Base-by-base conservation (phyloP, 2,797 vertebrate genomes). In the Schizopygopsis malacanthus region DNA sequence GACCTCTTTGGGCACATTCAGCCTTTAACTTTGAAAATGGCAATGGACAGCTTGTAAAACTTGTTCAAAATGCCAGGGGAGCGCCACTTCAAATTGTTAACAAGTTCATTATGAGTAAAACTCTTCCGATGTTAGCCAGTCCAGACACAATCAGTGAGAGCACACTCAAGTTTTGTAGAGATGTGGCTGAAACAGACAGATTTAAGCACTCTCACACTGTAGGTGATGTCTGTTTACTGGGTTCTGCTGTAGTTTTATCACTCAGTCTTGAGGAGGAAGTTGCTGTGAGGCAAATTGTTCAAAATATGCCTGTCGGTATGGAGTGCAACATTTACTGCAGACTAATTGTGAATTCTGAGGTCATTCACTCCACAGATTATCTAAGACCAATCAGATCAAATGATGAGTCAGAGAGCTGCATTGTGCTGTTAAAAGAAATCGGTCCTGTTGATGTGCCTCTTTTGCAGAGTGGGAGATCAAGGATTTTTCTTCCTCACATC, bases 61-160 rank as follows among this genome's bases (percentile, higher is more conserved):
- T 84, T 84, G 28, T 81, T 22, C 82, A 87, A 50, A 81, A 81
- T 75, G 85, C 54, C 11, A 86, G 71, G 37, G 50, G 67, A 61
- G 82, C 52, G 28, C 54, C 79, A 69, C 45, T 82, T n/a, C 72
- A 86, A 75, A 81, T 85, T 20, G 59, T 84, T 7, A 77, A 69
- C 10, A 84, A 78, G 75, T 78, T 78, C 37, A 78, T 78, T 39
- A 59, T 52, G 33, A 33, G 9, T 28, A 78, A 37, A 59, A 37
- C 52, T 78, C n/a, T 78, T 78, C 75, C 18, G 28, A 6, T 54
- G 52, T 22, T 78, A 10, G 50, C 18, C 16, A 78, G 37, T 9
- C 4, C 37, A 70, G 67, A 70, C 67, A 41, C 67, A 70, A 41
- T 70, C 37, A 41, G 37, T 20, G 37, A 70, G 37, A 70, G 37